phyloP scores from a whole-genome alignment of 2,888 invertebrate species.

The Nysson spinosus region DNA sequence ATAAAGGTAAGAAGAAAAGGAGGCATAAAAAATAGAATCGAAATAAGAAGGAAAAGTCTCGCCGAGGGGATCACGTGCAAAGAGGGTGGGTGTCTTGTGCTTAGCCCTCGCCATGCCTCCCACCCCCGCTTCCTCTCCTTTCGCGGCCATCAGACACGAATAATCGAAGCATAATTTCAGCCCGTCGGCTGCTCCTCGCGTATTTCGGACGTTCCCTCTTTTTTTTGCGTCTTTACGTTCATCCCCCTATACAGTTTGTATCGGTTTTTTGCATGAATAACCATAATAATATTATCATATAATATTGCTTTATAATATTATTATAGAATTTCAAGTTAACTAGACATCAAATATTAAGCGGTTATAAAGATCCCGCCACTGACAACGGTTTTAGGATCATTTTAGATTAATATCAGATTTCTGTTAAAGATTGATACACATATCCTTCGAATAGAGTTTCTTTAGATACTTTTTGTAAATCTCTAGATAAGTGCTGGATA shows the following conservation, averaged over 20 bases:
- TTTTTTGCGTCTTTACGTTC: conserved; percentile 8
- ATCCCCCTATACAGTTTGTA: conserved; percentile 21
- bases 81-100: conserved; percentile 42
- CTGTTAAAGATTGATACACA: too few species aligned
- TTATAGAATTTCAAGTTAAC: too few species aligned
- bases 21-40: background rate
- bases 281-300: too few species aligned
- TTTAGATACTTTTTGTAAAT: too few species aligned
- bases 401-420: too few species aligned
- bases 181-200: conserved; percentile 51
- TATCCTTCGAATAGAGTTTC: too few species aligned
- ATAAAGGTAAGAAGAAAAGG: conserved; percentile 20
- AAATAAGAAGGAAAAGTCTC: conserved; percentile 28
- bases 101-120: conserved; percentile 41
- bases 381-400: too few species aligned
- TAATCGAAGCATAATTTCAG: conserved; percentile 61
- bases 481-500: too few species aligned
- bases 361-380: too few species aligned
- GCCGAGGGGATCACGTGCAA: conserved; percentile 43
- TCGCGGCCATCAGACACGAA: conserved; percentile 42
- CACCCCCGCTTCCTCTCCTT: conserved; percentile 38
- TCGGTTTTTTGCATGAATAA: too few species aligned
- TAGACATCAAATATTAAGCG: too few species aligned
- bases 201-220: conserved; percentile 52
- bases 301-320: too few species aligned